phyloP scores from a whole-genome alignment of 2,797 vertebrate species.

The Oryzias dopingdopingensis region DNA sequence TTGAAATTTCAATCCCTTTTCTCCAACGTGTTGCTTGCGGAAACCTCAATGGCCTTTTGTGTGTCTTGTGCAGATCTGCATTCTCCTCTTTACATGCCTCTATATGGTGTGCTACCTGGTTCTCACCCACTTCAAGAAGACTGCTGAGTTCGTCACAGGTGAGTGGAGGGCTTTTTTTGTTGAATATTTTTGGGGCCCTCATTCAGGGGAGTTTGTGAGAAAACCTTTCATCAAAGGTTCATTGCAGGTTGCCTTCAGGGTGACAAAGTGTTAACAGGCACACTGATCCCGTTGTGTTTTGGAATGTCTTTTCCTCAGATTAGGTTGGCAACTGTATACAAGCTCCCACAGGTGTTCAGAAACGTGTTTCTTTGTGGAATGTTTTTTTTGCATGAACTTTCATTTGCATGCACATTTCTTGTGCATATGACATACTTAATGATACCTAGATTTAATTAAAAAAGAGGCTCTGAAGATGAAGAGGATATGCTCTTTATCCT shows the following conservation, averaged over 20 bases:
- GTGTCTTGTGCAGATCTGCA: conserved; percentile 83
- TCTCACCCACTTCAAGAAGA: conserved; percentile 92
- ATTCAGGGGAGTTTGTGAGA: conserved; percentile 1
- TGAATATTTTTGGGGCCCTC: neutral
- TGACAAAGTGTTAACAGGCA: conserved; percentile 33
- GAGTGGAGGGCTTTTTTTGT: conserved; percentile 33
- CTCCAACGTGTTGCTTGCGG: neutral
- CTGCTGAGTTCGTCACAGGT: conserved; percentile 91
- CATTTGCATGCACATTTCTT: too few species aligned
- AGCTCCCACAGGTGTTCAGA: conserved; percentile 4
- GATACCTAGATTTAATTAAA: too few species aligned
- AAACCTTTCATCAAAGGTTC: conserved; percentile 4
- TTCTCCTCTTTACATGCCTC: conserved; percentile 89
- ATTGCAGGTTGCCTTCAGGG: conserved; percentile 21
- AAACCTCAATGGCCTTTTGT: neutral
- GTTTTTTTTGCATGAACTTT: too few species aligned
- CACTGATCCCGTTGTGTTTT: conserved; percentile 19
- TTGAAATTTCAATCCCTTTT: neutral
- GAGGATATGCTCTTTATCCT: conserved; percentile 34
- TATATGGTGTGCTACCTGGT: conserved; percentile 93
- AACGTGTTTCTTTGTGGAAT: neutral
- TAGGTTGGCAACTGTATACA: conserved; percentile 17
- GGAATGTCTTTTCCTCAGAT: conserved; percentile 16
- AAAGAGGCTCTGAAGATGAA: conserved; percentile 8
- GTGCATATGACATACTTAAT: too few species aligned